Evolutionary conservation across 1,140 invertebrate species (phyloP).

Genomic region (Glossosoma conforme): DNA sequence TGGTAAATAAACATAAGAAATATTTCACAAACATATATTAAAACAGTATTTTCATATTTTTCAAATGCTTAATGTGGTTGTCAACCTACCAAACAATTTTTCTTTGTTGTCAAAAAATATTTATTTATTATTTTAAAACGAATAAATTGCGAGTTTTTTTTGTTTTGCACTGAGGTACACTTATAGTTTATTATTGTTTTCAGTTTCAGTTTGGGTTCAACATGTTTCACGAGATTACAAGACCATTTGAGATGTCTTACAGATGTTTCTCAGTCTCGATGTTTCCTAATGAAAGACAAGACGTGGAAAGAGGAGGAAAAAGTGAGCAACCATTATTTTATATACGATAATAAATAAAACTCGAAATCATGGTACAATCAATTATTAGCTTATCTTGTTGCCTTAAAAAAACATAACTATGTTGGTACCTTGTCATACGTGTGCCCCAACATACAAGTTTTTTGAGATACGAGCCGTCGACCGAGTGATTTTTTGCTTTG

Average conservation of each 20-base stretch:
- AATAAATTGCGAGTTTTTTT: too few relatives aligned
- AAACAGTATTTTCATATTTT: too few relatives aligned
- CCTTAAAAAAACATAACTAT: background rate
- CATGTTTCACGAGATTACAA: slow-evolving; percentile 76
- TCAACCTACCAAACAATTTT: too few relatives aligned
- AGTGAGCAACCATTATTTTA: slow-evolving; percentile 57
- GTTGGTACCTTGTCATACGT: background rate
- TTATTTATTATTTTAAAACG: too few relatives aligned
- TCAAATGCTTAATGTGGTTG: too few relatives aligned
- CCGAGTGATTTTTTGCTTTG: too few relatives aligned
- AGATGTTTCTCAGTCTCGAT: slow-evolving; percentile 94
- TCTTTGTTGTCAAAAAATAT: too few relatives aligned
- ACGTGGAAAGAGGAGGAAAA: slow-evolving; percentile 97
- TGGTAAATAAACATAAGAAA: too few relatives aligned
- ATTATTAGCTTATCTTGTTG: background rate
- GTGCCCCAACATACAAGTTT: too few relatives aligned
- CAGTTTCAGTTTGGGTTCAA: slow-evolving; percentile 75
- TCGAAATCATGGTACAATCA: background rate
- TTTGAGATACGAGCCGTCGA: too few relatives aligned
- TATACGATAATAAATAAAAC: slow-evolving; percentile 1
- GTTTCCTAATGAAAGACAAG: slow-evolving; percentile 88
- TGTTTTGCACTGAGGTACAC: too few relatives aligned
- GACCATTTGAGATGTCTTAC: slow-evolving; percentile 77
- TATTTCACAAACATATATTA: too few relatives aligned
- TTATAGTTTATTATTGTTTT: slow-evolving; percentile 32